A percentile compares a stretch with the other conserved stretches of the same genome.
Conservation (phyloP, 2,113 vertebrate species). For the Brienomyrus brachyistius region DNA sequence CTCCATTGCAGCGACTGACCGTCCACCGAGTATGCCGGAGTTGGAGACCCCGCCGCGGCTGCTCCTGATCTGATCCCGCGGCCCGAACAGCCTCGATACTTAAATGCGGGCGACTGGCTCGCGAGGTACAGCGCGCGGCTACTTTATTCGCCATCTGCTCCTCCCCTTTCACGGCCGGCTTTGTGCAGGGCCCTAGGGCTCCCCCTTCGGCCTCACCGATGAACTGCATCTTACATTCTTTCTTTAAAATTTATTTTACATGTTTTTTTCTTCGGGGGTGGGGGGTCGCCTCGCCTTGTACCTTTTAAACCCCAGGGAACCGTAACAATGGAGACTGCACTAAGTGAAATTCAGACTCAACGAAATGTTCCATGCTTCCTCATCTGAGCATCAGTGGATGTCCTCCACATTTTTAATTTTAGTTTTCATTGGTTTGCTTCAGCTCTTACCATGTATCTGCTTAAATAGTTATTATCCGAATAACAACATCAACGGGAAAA, state of each 20-base stretch:
- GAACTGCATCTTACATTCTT: constrained; percentile 24
- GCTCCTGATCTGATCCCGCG: constrained; percentile 36
- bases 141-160: constrained; percentile 62
- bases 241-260: neutral
- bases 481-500: neutral
- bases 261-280: neutral
- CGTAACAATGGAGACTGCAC: neutral
- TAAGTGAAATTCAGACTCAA: neutral
- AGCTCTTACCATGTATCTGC: neutral
- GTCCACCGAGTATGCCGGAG: constrained; percentile 36
- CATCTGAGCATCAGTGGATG: neutral
- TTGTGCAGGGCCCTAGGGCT: constrained; percentile 46
- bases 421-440: neutral
- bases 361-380: neutral
- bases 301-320: neutral
- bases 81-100: constrained; percentile 31
- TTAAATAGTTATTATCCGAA: neutral
- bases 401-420: neutral
- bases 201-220: constrained; percentile 38
- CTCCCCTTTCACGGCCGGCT: constrained; percentile 50
- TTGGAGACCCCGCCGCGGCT: constrained; percentile 29
- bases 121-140: constrained; percentile 55
- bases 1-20: constrained; percentile 30
- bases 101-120: constrained; percentile 48
- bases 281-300: neutral